Evolutionary conservation across 2,113 vertebrate species (phyloP).

Genomic region (Calyptommatus sinebrachiatus): DNA sequence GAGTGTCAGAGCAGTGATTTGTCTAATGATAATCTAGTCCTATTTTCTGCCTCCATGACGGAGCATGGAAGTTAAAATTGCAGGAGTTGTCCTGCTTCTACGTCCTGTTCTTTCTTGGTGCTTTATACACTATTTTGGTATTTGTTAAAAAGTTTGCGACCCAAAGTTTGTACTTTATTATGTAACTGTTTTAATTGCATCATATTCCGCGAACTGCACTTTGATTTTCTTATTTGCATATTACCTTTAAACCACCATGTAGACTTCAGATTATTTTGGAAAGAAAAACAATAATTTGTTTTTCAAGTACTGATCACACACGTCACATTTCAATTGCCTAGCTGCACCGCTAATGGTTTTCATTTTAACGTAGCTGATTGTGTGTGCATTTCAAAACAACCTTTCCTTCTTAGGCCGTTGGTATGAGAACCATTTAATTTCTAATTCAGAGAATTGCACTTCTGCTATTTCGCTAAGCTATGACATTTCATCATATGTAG

Average conservation of each 20-base stretch:
- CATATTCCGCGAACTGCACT: neutral
- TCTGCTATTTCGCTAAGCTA: neutral
- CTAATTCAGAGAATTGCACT: neutral
- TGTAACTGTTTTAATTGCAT: neutral
- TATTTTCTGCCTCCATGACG: fast-evolving
- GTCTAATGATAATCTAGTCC: too few relatives aligned
- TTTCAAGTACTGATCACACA: neutral
- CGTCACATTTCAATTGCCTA: neutral
- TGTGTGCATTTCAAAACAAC: neutral
- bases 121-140: neutral
- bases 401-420: neutral
- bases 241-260: neutral
- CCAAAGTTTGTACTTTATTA: neutral
- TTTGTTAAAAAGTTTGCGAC: neutral
- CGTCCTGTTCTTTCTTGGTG: too few relatives aligned
- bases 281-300: neutral
- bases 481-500: neutral
- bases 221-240: neutral
- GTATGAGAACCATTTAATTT: neutral
- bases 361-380: neutral
- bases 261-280: neutral
- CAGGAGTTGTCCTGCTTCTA: too few relatives aligned
- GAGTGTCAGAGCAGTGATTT: too few relatives aligned
- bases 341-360: neutral
- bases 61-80: too few relatives aligned